Conservation (phyloP, 2,113 vertebrate species). For the Anthoscopus minutus region DNA sequence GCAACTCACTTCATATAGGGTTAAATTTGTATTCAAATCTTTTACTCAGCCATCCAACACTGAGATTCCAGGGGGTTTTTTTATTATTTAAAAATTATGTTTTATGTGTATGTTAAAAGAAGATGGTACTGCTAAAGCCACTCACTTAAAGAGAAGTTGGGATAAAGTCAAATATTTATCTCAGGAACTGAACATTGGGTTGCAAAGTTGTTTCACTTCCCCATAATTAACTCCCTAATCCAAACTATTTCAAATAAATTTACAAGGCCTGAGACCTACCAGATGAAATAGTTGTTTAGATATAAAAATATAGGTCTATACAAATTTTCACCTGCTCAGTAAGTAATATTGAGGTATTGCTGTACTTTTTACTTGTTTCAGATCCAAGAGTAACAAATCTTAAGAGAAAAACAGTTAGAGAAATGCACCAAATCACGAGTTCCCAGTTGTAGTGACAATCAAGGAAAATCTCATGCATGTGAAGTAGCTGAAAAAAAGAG, state of each 20-base stretch:
- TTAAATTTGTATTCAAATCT: neutral
- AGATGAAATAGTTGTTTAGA: neutral
- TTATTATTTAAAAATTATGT: neutral
- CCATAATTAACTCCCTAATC: neutral
- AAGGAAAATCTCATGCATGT: constrained; percentile 93
- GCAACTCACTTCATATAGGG: neutral
- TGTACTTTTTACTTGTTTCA: constrained; percentile 99
- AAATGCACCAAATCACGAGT: constrained; percentile 93
- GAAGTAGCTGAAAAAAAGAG: constrained; percentile 78
- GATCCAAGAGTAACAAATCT: constrained; percentile 96
- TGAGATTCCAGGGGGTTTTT: neutral
- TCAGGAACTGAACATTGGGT: neutral
- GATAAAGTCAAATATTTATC: neutral
- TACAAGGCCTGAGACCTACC: neutral
- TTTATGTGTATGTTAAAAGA: neutral
- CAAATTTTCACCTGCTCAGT: constrained; percentile 88
- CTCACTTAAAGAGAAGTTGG: neutral
- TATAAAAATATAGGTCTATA: neutral
- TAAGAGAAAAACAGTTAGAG: constrained; percentile 93
- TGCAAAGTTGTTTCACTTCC: neutral
- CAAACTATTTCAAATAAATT: neutral
- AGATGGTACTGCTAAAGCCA: neutral
- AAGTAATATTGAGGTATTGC: constrained; percentile 98
- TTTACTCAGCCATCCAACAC: neutral
- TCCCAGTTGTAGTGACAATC: constrained; percentile 99